Percentiles rank a stretch among this genome's conserved stretches.
Conservation (phyloP, 2,888 invertebrate species). For the Synanthedon andrenaeformis region DNA sequence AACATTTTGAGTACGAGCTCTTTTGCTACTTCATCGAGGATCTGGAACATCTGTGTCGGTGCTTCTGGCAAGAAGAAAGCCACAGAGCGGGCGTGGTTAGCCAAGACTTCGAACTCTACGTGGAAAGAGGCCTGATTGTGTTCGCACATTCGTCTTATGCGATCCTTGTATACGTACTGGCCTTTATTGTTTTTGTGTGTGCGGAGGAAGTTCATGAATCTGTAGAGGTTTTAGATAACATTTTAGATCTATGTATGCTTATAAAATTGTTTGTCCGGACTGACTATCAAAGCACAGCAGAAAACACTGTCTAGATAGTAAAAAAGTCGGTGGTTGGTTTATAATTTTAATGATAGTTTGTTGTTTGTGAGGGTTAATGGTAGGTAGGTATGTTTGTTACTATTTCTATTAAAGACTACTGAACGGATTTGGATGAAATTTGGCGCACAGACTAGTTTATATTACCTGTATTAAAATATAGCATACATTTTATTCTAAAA, state of each 20-base stretch:
- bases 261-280: neutral
- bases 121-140: conserved; percentile 89
- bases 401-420: no score
- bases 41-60: conserved; percentile 95
- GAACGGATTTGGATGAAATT: no score
- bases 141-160: conserved; percentile 95
- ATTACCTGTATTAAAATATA: no score
- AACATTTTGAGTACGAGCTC: conserved; percentile 93
- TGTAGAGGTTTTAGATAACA: conserved; percentile 13
- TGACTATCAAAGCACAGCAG: no score
- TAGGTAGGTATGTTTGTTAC: no score
- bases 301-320: no score
- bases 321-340: no score
- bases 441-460: no score
- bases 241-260: no score
- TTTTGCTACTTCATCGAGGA: conserved; percentile 95
- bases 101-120: conserved; percentile 93
- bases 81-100: conserved; percentile 90
- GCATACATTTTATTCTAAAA: no score
- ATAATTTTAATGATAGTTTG: no score
- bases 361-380: no score
- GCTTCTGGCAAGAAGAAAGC: conserved; percentile 98
- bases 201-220: conserved; percentile 90
- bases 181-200: conserved; percentile 90
- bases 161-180: conserved; percentile 90